Conservation (phyloP, 2,888 invertebrate genomes). For the Eremobia ochroleuca region DNA sequence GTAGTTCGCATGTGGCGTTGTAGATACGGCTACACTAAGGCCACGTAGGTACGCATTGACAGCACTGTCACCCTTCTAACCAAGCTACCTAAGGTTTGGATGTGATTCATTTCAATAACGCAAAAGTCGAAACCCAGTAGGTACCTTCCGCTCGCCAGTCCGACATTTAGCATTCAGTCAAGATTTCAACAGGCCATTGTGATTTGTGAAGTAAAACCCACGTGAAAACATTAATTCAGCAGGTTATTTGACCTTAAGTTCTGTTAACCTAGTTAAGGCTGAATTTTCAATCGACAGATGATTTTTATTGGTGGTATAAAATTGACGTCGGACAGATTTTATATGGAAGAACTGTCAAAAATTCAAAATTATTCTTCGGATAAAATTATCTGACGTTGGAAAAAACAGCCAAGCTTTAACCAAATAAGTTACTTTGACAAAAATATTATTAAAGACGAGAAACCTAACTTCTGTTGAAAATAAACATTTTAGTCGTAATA, state of each 20-base stretch:
- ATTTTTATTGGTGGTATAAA: too few species aligned
- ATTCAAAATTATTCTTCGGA: too few species aligned
- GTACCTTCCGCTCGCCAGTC: not conserved
- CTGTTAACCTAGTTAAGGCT: too few species aligned
- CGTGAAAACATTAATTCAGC: not conserved
- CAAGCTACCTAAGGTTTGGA: not conserved
- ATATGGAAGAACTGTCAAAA: too few species aligned
- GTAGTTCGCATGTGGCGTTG: too few species aligned
- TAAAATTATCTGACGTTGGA: too few species aligned
- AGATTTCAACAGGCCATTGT: constrained; percentile 32
- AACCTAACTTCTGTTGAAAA: not conserved
- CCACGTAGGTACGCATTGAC: too few species aligned
- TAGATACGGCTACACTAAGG: too few species aligned
- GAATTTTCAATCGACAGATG: too few species aligned
- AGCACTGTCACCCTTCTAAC: not conserved
- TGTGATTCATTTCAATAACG: not conserved
- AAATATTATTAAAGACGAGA: not conserved
- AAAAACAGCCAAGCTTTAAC: too few species aligned
- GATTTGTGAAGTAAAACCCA: constrained; percentile 29
- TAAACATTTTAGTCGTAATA: too few species aligned
- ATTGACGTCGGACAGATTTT: too few species aligned
- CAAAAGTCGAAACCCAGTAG: not conserved
- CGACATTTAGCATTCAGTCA: constrained; percentile 12
- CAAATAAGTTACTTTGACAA: not conserved
- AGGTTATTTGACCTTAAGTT: not conserved